Evolutionary conservation across 2,113 vertebrate genomes (phyloP).

Genomic region (Sorex fumeus): DNA sequence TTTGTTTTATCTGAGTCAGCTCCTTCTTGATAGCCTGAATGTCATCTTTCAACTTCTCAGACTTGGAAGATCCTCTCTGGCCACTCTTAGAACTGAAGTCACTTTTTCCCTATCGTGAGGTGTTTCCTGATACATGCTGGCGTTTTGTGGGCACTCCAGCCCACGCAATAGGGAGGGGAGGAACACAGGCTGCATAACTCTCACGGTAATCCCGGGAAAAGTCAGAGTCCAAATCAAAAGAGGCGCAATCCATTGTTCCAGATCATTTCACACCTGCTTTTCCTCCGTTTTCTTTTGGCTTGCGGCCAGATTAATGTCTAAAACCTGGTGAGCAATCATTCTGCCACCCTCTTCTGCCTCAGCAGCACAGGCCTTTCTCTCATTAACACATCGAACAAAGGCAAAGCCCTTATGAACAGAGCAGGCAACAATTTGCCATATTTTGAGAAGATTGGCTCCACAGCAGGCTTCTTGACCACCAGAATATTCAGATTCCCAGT

Average conservation of each 20-base stretch:
- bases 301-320: conserved; percentile 95
- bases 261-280: conserved; percentile 93
- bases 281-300: conserved; percentile 94
- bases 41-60: conserved; percentile 92
- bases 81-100: conserved; percentile 94
- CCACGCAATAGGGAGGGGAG: conserved; percentile 92
- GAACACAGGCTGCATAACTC: conserved; percentile 92
- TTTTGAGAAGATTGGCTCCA: conserved; percentile 95
- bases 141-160: conserved; percentile 94
- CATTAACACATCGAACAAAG: conserved; percentile 94
- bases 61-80: conserved; percentile 91
- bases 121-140: conserved; percentile 92
- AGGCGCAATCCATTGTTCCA: conserved; percentile 82
- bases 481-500: conserved; percentile 96
- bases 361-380: conserved; percentile 92
- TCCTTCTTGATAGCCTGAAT: conserved; percentile 95
- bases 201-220: conserved; percentile 32
- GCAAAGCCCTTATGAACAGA: conserved; percentile 96
- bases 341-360: conserved; percentile 93
- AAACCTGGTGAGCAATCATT: conserved; percentile 95
- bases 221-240: no score
- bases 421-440: conserved; percentile 95
- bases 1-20: conserved; percentile 94
- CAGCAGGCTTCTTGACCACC: conserved; percentile 94
- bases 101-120: conserved; percentile 92